Conservation (phyloP, 1,140 invertebrate species). For the Hermetia illucens region DNA sequence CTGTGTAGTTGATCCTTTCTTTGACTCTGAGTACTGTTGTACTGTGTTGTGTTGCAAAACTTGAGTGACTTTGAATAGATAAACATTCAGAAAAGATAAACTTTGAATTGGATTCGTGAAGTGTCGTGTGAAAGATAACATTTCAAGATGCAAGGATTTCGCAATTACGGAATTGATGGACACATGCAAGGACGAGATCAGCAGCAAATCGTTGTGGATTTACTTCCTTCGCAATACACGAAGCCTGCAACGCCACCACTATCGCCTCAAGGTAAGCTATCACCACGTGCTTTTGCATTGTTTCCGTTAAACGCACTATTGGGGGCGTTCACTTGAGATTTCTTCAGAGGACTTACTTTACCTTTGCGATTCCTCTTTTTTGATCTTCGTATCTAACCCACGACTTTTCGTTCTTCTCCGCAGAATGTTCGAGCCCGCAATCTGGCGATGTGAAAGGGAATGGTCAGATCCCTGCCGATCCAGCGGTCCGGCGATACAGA, state of each 20-base stretch:
- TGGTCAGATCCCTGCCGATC: slow-evolving; percentile 34
- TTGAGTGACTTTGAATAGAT: background rate
- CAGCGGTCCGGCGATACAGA: slow-evolving; percentile 75
- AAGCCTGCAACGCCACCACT: slow-evolving; percentile 28
- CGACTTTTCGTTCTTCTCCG: slow-evolving; percentile 8
- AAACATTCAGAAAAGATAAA: slow-evolving; percentile 3
- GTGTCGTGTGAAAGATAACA: background rate
- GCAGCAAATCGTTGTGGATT: slow-evolving; percentile 26
- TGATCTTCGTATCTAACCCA: too few species aligned
- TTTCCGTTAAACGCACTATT: too few species aligned
- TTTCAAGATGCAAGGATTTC: slow-evolving; percentile 26
- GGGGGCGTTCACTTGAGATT: too few species aligned
- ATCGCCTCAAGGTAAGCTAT: slow-evolving; percentile 29
- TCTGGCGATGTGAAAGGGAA: slow-evolving; percentile 11
- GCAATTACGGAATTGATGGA: slow-evolving; percentile 25
- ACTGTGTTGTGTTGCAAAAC: too few species aligned
- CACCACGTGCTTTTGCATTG: too few species aligned
- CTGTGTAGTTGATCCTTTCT: too few species aligned
- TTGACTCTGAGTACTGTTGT: too few species aligned
- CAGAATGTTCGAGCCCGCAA: slow-evolving; percentile 34
- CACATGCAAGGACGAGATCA: slow-evolving; percentile 22
- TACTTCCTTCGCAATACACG: slow-evolving; percentile 24
- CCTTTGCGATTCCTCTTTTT: too few species aligned
- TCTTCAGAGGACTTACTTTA: too few species aligned
- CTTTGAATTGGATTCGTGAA: background rate